These are phyloP conservation scores for Notolepis coatsorum DNA, from an alignment of 2,797 vertebrate species.

Conservation along the genomic window DNA sequence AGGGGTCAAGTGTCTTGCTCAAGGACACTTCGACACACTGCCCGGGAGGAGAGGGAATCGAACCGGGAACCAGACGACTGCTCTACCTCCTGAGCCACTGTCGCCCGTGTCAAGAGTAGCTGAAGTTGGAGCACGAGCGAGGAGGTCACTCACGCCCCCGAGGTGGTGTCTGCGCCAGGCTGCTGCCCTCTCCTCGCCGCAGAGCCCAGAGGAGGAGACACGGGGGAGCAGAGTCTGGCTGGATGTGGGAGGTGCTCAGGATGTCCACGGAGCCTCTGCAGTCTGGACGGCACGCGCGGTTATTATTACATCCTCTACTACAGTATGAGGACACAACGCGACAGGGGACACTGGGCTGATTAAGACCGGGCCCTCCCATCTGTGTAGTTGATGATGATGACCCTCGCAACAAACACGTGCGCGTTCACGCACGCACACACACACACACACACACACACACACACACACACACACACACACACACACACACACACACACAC, in stretches of 20 bases:
- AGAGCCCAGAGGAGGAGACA: not conserved
- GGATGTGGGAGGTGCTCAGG: not conserved
- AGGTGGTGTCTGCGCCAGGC: too few relatives aligned
- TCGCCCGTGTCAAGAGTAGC: too few relatives aligned
- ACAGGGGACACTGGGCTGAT: slow-evolving; percentile 22
- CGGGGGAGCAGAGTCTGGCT: not conserved
- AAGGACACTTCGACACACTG: too few relatives aligned
- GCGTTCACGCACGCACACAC: too few relatives aligned
- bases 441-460: not conserved
- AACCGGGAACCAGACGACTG: too few relatives aligned
- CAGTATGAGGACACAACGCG: slow-evolving; percentile 6
- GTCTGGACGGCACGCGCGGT: not conserved
- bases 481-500: not conserved
- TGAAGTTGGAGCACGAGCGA: too few relatives aligned
- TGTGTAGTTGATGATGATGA: slow-evolving; percentile 46
- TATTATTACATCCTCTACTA: slow-evolving; percentile 8
- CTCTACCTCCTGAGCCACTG: too few relatives aligned
- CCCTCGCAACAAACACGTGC: slow-evolving; percentile 7
- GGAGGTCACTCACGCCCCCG: too few relatives aligned
- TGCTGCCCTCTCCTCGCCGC: not conserved
- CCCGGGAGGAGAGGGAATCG: too few relatives aligned
- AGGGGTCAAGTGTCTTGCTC: too few relatives aligned
- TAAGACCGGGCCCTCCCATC: slow-evolving; percentile 15
- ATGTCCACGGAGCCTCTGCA: not conserved
- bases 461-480: not conserved